Conservation (phyloP, 2,113 vertebrate genomes). For the Typhlomys cinereus region DNA sequence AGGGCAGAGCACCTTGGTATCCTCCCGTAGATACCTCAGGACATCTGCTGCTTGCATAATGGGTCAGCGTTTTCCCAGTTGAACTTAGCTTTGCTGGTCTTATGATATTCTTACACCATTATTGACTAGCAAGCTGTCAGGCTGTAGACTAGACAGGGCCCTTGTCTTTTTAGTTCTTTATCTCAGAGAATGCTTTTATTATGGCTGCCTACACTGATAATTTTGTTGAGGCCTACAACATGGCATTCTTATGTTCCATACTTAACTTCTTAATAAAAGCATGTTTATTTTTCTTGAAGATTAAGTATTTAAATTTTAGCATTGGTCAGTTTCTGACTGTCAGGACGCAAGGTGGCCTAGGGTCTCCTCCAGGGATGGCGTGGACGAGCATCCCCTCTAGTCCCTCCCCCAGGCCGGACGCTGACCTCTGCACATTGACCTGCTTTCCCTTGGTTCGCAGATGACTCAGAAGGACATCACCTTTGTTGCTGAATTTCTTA, state of each 20-base stretch:
- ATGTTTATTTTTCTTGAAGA: slow-evolving; percentile 35
- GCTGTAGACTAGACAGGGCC: not conserved
- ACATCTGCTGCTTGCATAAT: not conserved
- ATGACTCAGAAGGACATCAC: slow-evolving; percentile 99
- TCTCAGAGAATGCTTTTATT: not conserved
- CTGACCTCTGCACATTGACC: too few relatives aligned
- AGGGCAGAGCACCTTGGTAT: not conserved
- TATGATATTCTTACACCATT: not conserved
- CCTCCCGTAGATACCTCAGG: too few relatives aligned
- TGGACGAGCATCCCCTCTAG: too few relatives aligned
- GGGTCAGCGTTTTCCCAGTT: not conserved
- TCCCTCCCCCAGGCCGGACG: not conserved
- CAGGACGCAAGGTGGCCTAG: not conserved
- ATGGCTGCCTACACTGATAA: not conserved
- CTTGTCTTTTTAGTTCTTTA: not conserved
- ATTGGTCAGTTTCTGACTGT: not conserved
- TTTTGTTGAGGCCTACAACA: not conserved
- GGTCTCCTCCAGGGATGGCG: not conserved
- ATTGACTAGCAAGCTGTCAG: not conserved
- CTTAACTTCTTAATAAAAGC: not conserved
- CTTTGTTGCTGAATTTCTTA: slow-evolving; percentile 98
- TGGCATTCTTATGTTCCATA: not conserved
- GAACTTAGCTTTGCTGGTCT: not conserved
- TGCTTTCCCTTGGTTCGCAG: slow-evolving; percentile 80
- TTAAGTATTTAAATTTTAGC: not conserved